A percentile compares a stretch with the other conserved stretches of the same genome.
phyloP scores from a whole-genome alignment of 2,113 vertebrate genomes.

The Oryzias curvinotus region DNA sequence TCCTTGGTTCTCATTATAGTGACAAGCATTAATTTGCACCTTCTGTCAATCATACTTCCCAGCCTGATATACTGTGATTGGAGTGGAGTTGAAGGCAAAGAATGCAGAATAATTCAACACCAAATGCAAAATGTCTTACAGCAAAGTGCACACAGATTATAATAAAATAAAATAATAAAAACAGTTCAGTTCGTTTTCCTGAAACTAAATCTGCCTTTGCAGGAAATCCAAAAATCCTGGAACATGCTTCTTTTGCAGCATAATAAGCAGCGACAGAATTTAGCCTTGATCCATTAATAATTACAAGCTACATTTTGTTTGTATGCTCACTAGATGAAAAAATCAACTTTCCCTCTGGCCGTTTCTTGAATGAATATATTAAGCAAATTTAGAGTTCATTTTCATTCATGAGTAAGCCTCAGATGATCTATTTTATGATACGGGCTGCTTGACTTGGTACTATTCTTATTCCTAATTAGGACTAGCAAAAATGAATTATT shows the following conservation, averaged over 20 bases:
- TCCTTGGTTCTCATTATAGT: too few relatives aligned
- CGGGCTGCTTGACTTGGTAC: background rate
- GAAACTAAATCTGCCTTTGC: conserved; percentile 39
- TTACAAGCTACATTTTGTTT: conserved; percentile 47
- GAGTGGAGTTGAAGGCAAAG: too few relatives aligned
- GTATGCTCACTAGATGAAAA: background rate
- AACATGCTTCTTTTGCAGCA: conserved; percentile 25
- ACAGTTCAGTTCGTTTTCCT: background rate
- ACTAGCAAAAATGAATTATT: background rate
- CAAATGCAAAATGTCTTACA: too few relatives aligned
- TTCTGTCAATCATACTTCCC: too few relatives aligned
- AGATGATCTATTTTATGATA: conserved; percentile 10
- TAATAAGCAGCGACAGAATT: conserved; percentile 32
- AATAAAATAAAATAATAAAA: too few relatives aligned
- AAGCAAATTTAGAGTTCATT: background rate
- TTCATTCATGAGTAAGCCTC: background rate
- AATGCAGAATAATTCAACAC: too few relatives aligned
- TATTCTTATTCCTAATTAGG: conserved; percentile 1
- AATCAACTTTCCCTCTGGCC: conserved; percentile 16
- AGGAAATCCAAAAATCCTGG: conserved; percentile 19
- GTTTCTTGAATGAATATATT: background rate
- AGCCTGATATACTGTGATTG: too few relatives aligned
- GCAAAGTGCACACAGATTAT: too few relatives aligned
- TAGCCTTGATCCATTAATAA: conserved; percentile 39
- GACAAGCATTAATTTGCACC: too few relatives aligned